Conservation (phyloP, 1,140 invertebrate species). For the Zaprionus lachaisei region DNA sequence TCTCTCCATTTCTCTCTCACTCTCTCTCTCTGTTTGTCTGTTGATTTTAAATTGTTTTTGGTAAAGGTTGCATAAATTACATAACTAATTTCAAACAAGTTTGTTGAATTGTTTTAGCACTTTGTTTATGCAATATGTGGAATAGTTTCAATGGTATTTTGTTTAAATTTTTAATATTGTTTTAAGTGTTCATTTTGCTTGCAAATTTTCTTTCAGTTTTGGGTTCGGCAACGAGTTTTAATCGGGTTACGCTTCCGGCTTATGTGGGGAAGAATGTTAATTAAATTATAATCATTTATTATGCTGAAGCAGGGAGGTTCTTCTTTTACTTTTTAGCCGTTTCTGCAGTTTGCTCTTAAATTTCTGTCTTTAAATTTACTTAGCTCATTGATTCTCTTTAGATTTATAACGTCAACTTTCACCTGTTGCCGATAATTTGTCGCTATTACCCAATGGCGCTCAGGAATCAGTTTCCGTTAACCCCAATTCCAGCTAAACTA, state of each 20-base stretch:
- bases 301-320: background rate
- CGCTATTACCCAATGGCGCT: background rate
- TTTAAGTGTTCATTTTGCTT: background rate
- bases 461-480: background rate
- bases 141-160: background rate
- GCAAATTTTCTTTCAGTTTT: background rate
- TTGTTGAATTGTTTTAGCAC: background rate
- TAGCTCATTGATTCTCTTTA: background rate
- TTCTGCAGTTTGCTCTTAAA: too few relatives aligned
- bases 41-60: background rate
- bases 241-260: background rate
- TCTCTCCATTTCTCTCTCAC: background rate
- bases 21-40: background rate
- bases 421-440: background rate
- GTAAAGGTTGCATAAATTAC: background rate
- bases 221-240: background rate
- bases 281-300: background rate
- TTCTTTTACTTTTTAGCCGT: background rate
- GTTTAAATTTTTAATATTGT: background rate
- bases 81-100: background rate
- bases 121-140: background rate
- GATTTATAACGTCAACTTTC: background rate
- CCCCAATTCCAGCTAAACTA: constrained; percentile 5
- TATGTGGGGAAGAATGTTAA: background rate
- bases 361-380: background rate